Conservation (phyloP, 23 tunicate genomes). For the Oikopleura albicans region DNA sequence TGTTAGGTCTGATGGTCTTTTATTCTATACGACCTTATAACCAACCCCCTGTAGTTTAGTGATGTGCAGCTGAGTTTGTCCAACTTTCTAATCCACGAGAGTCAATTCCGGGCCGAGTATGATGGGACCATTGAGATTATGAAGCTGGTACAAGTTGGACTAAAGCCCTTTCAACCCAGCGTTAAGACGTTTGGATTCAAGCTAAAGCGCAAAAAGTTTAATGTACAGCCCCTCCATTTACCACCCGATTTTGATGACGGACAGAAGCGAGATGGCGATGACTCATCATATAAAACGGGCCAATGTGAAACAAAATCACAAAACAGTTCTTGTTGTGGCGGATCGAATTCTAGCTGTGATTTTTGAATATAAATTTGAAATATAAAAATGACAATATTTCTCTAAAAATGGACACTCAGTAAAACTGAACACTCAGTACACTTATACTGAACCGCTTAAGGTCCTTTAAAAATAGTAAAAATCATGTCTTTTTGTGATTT, state of each 20-base stretch:
- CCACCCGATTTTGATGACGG: constrained; percentile 15
- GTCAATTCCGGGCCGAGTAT: not conserved
- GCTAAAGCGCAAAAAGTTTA: not conserved
- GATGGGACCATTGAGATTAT: not conserved
- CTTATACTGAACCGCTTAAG: not conserved
- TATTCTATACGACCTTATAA: too few species aligned
- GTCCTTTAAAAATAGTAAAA: not conserved
- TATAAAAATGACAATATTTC: too few species aligned
- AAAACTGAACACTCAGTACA: not conserved
- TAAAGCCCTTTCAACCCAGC: not conserved
- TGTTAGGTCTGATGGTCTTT: too few species aligned
- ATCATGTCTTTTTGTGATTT: too few species aligned
- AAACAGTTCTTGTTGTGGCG: too few species aligned
- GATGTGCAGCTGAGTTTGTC: not conserved
- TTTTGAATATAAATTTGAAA: too few species aligned
- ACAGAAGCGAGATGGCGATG: not conserved
- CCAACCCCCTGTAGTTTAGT: too few species aligned
- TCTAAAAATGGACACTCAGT: not conserved
- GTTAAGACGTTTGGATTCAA: constrained; percentile 1
- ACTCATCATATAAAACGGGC: not conserved
- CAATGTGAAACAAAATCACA: too few species aligned
- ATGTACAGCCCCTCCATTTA: not conserved
- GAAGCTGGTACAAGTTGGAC: constrained; percentile 13
- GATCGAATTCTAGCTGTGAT: too few species aligned
- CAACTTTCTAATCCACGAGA: not conserved